Percentiles rank a stretch among this genome's conserved stretches.
These are phyloP conservation scores for Phyllotreta cruciferae DNA, from an alignment of 2,888 invertebrate genomes.

Conservation along the genomic window DNA sequence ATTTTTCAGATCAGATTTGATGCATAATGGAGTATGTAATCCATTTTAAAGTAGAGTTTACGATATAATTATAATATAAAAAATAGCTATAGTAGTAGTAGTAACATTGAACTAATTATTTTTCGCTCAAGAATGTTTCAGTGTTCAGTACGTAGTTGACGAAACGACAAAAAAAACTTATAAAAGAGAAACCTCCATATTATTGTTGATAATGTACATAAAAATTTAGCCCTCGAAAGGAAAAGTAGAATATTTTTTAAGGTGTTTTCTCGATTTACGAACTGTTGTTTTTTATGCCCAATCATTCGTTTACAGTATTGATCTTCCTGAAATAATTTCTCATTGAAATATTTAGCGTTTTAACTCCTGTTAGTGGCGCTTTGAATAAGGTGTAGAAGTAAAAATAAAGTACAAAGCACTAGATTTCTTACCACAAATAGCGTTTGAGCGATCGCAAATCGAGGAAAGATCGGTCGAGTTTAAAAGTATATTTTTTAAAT, in stretches of 20 bases:
- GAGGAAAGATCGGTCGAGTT: slow-evolving; percentile 41
- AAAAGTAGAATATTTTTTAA: slow-evolving; percentile 30
- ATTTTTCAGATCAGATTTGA: no score
- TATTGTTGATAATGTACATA: slow-evolving; percentile 59
- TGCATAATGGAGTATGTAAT: no score
- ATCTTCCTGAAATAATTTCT: no score
- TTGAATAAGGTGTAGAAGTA: not conserved
- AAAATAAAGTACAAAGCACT: slow-evolving; percentile 7
- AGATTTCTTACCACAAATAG: not conserved
- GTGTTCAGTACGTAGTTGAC: slow-evolving; percentile 23
- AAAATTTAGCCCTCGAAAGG: slow-evolving; percentile 38
- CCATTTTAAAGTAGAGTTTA: no score
- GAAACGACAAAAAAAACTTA: slow-evolving; percentile 25
- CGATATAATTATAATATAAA: not conserved
- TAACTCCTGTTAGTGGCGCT: not conserved
- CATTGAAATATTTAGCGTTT: not conserved
- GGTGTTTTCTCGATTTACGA: slow-evolving; percentile 36
- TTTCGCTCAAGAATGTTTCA: slow-evolving; percentile 25
- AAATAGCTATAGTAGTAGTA: not conserved
- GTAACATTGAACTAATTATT: not conserved
- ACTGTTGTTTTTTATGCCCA: not conserved
- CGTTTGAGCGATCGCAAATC: not conserved
- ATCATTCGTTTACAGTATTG: not conserved
- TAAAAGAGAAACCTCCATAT: slow-evolving; percentile 42
- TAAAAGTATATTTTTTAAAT: slow-evolving; percentile 46